A percentile compares a stretch with the other conserved stretches of the same genome.
Conservation (phyloP, 2,888 invertebrate species). For the Caenorhabditis becei region DNA sequence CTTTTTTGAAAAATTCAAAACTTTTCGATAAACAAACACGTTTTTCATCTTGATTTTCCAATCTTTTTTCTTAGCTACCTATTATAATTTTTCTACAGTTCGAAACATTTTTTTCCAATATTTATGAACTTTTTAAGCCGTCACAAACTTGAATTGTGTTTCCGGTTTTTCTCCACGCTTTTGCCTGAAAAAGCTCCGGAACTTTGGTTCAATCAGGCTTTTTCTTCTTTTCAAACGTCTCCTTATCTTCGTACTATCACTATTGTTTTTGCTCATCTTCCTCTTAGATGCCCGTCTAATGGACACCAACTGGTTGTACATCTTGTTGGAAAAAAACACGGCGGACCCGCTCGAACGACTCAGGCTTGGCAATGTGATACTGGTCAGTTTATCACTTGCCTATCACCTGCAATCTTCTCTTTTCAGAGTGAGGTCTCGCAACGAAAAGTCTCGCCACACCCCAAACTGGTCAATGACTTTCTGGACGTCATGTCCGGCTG, state of each 20-base stretch:
- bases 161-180: too few species aligned
- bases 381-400: slow-evolving; percentile 24
- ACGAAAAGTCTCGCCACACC: slow-evolving; percentile 55
- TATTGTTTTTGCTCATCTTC: neutral
- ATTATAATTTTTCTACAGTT: neutral
- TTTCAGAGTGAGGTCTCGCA: slow-evolving; percentile 55
- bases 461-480: slow-evolving; percentile 61
- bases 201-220: too few species aligned
- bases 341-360: slow-evolving; percentile 60
- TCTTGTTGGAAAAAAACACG: slow-evolving; percentile 47
- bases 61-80: too few species aligned
- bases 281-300: slow-evolving; percentile 26
- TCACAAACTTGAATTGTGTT: too few species aligned
- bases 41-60: neutral
- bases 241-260: too few species aligned
- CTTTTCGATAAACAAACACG: too few species aligned
- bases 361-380: slow-evolving; percentile 57
- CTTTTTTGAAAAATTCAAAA: neutral
- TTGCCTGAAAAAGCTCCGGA: too few species aligned
- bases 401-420: neutral
- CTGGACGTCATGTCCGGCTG: slow-evolving; percentile 59
- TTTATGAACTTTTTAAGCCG: neutral
- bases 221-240: neutral
- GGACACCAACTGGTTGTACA: slow-evolving; percentile 58
- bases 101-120: neutral